phyloP scores from a whole-genome alignment of 2,113 vertebrate species.

The Donacobius atricapilla region DNA sequence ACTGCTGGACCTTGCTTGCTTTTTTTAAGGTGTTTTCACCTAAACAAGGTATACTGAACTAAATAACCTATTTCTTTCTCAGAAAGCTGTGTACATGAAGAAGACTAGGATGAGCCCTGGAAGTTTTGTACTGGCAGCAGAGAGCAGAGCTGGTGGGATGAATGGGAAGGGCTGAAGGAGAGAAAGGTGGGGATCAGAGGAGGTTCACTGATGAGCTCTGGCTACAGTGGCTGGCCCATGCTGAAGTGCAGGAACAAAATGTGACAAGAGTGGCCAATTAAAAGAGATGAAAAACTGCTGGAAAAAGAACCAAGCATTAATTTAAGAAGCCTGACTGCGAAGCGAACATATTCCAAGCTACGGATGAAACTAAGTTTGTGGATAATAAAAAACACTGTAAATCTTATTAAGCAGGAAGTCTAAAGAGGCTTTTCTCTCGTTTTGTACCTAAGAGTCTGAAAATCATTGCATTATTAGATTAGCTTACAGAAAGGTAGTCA shows the following conservation, averaged over 20 bases:
- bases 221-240: fast-evolving
- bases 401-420: slow-evolving; percentile 56
- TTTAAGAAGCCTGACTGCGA: neutral
- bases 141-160: neutral
- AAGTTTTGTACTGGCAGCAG: neutral
- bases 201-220: neutral
- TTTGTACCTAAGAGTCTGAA: slow-evolving; percentile 47
- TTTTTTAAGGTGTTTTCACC: neutral
- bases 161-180: neutral
- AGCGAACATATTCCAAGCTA: neutral
- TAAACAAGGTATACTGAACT: neutral
- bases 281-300: neutral
- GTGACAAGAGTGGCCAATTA: neutral
- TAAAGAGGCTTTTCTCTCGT: slow-evolving; percentile 57
- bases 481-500: slow-evolving; percentile 39
- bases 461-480: slow-evolving; percentile 51
- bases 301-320: neutral
- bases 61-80: neutral
- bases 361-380: slow-evolving; percentile 13
- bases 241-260: neutral
- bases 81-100: fast-evolving
- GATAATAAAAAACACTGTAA: slow-evolving; percentile 49
- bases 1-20: neutral
- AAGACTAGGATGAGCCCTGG: neutral
- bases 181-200: neutral